These are phyloP conservation scores for Anguilla megastoma DNA, from an alignment of 2,797 vertebrate species.

Conservation along the genomic window DNA sequence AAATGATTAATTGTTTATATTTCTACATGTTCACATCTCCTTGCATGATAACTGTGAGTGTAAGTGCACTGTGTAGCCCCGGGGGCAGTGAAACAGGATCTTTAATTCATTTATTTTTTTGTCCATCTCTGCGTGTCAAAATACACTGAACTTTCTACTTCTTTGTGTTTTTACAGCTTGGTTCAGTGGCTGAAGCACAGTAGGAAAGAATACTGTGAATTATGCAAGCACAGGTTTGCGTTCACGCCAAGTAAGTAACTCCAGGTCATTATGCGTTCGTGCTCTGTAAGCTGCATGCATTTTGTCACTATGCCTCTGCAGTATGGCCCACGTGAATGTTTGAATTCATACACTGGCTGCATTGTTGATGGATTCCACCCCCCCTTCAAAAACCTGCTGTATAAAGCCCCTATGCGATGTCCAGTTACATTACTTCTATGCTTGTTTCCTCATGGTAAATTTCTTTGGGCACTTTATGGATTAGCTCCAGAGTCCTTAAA, in stretches of 20 bases:
- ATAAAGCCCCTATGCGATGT: not conserved
- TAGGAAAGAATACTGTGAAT: conserved; percentile 99
- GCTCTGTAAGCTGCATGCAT: not conserved
- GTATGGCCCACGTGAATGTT: not conserved
- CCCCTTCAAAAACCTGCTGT: not conserved
- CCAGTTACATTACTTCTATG: not conserved
- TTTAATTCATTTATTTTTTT: not conserved
- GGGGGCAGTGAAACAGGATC: not conserved
- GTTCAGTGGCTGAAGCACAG: conserved; percentile 99
- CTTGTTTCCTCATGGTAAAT: not conserved
- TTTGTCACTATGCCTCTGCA: not conserved
- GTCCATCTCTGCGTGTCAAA: not conserved
- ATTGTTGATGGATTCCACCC: not conserved
- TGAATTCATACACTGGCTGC: not conserved
- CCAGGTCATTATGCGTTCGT: not conserved
- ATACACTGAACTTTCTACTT: not conserved
- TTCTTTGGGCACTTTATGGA: not conserved
- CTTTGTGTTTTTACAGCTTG: conserved; percentile 82
- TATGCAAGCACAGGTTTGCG: conserved; percentile 99
- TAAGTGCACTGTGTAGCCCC: not conserved
- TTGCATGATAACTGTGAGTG: not conserved
- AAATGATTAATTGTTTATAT: not conserved
- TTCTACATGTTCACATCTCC: not conserved
- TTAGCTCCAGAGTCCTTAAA: not conserved
- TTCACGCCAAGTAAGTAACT: conserved; percentile 98